Evolutionary conservation across 2,797 vertebrate genomes (phyloP), one percentile per base, ranked within the genome.

Genomic region (Atherinosoma microstoma): DNA sequence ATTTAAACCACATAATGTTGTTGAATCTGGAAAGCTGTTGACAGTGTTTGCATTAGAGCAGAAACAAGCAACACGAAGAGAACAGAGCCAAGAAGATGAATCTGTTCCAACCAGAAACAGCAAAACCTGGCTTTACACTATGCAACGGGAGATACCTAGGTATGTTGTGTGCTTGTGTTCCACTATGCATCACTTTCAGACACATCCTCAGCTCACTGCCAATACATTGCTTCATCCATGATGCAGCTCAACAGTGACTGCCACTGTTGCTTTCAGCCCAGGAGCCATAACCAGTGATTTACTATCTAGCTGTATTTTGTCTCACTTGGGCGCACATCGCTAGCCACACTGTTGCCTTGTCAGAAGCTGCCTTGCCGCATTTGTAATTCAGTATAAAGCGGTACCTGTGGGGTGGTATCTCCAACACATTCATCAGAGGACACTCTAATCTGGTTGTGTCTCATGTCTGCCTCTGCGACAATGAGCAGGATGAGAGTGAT

Each of bases 241-340:
- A 79, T 79, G 80, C 79, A 71, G 81, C 84, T 78, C 78, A 74
- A 64, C 78, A 58, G 84, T 51, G 86, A 76, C 87, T 84, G 81
- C 84, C 79, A 67, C 84, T 27, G 58, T 66, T 51, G 82, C 79
- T 79, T 75, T 75, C 56, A 70, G 81, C 87, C 78, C 84, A 51
- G 72, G 65, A 88, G 85, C 85, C 80, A 73, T 12, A 74, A 79
- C 71, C 74, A 83, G 83, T 92, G 92, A 93, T 94, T 93, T 93
- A 92, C 89, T 91, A 90, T 92, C 90, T 83, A 3, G 79, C 83
- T 80, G 81, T 84, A 84, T 90, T 93, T 90, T 86, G 88, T 92
- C 84, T 90, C 91, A 87, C 84, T 82, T 62, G 84, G 89, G 63
- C 82, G 86, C 92, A 84, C 90, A 74, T 77, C 64, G 34, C 86